phyloP scores from a whole-genome alignment of 2,888 invertebrate species.

The Sphaerophoria rueppellii region DNA sequence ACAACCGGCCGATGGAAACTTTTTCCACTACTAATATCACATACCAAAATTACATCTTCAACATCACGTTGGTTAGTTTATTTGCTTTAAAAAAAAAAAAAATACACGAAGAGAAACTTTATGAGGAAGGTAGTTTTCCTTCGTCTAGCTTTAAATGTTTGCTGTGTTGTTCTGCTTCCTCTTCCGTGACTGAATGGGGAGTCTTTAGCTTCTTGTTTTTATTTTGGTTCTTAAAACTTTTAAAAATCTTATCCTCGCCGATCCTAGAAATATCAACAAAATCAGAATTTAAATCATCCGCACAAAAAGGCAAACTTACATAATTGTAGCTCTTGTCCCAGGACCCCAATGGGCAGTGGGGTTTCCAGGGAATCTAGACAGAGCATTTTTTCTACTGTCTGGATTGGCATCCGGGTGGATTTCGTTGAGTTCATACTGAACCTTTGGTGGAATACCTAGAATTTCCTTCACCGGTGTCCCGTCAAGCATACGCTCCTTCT shows the following conservation, averaged over 20 bases:
- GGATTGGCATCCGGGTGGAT: constrained; percentile 89
- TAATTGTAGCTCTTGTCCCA: constrained; percentile 90
- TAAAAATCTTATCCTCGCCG: constrained; percentile 85
- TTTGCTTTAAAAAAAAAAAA: constrained; percentile 45
- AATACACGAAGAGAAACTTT: neutral
- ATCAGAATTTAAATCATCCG: constrained; percentile 15
- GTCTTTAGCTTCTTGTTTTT: constrained; percentile 83
- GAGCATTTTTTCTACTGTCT: constrained; percentile 87
- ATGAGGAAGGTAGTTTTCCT: neutral
- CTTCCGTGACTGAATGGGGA: constrained; percentile 39
- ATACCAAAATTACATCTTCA: neutral
- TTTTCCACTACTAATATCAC: constrained; percentile 87
- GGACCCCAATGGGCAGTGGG: constrained; percentile 96
- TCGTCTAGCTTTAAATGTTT: constrained; percentile 55
- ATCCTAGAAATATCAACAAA: constrained; percentile 82
- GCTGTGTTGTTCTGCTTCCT: constrained; percentile 36
- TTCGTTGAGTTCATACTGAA: constrained; percentile 82
- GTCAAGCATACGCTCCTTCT: constrained; percentile 84
- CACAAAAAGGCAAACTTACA: constrained; percentile 83
- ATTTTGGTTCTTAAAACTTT: constrained; percentile 87
- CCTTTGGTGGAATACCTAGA: constrained; percentile 83
- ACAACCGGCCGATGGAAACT: constrained; percentile 89
- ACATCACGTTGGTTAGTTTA: constrained; percentile 46
- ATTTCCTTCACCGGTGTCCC: constrained; percentile 82
- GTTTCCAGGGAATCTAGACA: constrained; percentile 93